Evolutionary conservation across 2,797 vertebrate species (phyloP).

Genomic region (Pseudopleuronectes americanus): DNA sequence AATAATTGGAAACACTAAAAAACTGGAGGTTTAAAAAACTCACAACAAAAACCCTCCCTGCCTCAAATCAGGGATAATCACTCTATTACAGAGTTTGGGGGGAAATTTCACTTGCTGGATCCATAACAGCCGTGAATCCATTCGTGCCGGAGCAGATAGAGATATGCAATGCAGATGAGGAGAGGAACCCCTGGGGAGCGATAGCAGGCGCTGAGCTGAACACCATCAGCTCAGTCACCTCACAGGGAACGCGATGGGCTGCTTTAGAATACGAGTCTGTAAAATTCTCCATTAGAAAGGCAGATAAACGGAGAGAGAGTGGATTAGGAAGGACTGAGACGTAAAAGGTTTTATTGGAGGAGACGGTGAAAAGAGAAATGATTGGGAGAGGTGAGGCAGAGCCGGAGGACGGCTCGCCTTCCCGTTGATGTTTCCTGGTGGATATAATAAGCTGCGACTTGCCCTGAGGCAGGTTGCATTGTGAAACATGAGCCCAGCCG

Average conservation of each 20-base stretch:
- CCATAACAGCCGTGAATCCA: constrained; percentile 9
- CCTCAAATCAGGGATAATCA: constrained; percentile 21
- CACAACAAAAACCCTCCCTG: too few species aligned
- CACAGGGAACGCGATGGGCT: constrained; percentile 27
- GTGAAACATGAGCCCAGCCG: constrained; percentile 33
- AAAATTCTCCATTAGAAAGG: constrained; percentile 29
- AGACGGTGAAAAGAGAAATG: neutral
- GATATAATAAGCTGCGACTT: constrained; percentile 27
- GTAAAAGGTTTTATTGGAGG: constrained; percentile 3
- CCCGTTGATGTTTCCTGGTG: constrained; percentile 27
- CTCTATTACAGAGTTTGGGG: neutral
- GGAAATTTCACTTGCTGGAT: neutral
- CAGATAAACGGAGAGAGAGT: constrained; percentile 26
- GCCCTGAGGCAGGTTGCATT: constrained; percentile 38
- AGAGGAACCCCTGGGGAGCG: constrained; percentile 21
- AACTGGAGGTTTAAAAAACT: too few species aligned
- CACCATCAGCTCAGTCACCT: constrained; percentile 49
- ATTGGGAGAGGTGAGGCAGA: constrained; percentile 1
- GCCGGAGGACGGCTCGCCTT: neutral
- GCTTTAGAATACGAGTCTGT: constrained; percentile 19
- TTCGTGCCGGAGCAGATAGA: constrained; percentile 4
- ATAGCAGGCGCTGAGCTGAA: constrained; percentile 30
- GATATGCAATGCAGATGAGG: constrained; percentile 36
- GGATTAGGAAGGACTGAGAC: neutral
- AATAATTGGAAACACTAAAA: constrained; percentile 1